phyloP scores from a whole-genome alignment of 2,797 vertebrate species.

The Ciconia nigra region DNA sequence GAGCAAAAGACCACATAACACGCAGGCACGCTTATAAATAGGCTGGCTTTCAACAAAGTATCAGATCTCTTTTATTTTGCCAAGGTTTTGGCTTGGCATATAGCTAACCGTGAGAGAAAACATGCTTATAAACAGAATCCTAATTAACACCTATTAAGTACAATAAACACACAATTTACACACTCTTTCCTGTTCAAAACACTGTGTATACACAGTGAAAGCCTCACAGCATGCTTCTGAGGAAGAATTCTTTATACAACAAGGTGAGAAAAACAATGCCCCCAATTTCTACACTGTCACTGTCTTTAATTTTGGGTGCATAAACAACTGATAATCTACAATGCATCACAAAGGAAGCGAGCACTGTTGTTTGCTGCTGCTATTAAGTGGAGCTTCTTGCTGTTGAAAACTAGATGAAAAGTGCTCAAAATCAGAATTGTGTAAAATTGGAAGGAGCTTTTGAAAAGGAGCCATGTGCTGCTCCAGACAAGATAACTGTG shows the following conservation, averaged over 20 bases:
- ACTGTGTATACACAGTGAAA: background rate
- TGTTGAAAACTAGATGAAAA: background rate
- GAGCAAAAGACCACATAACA: background rate
- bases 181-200: background rate
- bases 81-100: background rate
- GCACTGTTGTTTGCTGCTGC: background rate
- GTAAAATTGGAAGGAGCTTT: background rate
- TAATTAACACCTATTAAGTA: background rate
- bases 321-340: background rate
- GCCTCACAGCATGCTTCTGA: background rate
- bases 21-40: background rate
- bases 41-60: background rate
- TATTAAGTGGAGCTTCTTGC: background rate
- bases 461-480: background rate
- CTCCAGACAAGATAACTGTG: background rate
- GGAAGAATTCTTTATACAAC: background rate
- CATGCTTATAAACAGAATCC: background rate
- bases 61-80: background rate
- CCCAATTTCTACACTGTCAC: background rate
- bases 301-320: background rate
- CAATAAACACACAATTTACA: background rate
- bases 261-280: background rate
- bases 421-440: background rate
- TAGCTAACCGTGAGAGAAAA: background rate
- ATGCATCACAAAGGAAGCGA: background rate